These are phyloP conservation scores for Apogon hyalosoma DNA, from an alignment of 2,797 vertebrate genomes.

Conservation along the genomic window DNA sequence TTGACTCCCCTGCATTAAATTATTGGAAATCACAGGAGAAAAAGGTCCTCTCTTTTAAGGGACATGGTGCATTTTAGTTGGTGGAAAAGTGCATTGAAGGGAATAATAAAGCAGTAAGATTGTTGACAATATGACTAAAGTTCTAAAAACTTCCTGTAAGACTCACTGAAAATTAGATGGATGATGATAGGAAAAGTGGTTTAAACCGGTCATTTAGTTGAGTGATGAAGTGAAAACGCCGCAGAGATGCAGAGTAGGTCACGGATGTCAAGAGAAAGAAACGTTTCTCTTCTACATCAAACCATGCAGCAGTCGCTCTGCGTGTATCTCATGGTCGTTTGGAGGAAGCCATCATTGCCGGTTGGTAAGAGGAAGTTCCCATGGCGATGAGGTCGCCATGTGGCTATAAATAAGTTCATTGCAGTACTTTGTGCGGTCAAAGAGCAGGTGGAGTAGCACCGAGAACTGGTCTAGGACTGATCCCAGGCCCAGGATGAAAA, in stretches of 20 bases:
- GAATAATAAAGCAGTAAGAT: background rate
- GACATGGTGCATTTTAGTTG: conserved; percentile 4
- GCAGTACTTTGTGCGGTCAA: conserved; percentile 52
- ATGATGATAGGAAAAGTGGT: conserved; percentile 2
- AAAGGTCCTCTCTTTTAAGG: conserved; percentile 21
- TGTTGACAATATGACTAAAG: conserved; percentile 1
- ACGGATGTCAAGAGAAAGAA: conserved; percentile 20
- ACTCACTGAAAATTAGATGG: background rate
- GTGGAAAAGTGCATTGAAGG: background rate
- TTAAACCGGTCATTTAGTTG: conserved; percentile 8
- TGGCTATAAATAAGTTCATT: conserved; percentile 71
- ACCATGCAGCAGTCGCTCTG: conserved; percentile 31
- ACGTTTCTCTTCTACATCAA: conserved; percentile 27
- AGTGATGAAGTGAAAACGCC: conserved; percentile 18
- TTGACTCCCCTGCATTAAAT: conserved; percentile 15
- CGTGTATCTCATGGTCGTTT: conserved; percentile 46
- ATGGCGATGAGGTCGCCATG: conserved; percentile 57
- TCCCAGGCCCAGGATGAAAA: conserved; percentile 40
- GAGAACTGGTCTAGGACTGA: conserved; percentile 36
- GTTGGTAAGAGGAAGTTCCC: conserved; percentile 74
- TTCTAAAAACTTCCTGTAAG: background rate
- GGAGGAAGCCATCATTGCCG: conserved; percentile 33
- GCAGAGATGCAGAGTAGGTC: conserved; percentile 17
- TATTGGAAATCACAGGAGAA: conserved; percentile 47
- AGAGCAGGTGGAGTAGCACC: conserved; percentile 65